Evolutionary conservation across 2,888 invertebrate species (phyloP).

Genomic region (Papilio demoleus): DNA sequence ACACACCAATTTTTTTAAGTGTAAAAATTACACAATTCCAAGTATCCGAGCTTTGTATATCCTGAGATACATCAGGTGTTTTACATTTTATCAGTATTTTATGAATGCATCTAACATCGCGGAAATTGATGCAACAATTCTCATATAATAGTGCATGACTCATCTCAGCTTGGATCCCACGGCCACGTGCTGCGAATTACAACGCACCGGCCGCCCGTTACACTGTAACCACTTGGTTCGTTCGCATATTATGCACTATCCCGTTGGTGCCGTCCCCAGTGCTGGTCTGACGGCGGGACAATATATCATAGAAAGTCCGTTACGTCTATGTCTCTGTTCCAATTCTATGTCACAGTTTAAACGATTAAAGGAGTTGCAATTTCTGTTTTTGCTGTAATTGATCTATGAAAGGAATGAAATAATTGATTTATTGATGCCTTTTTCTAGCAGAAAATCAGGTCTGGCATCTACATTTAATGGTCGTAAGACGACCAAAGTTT

Average conservation of each 20-base stretch:
- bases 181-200: conserved; percentile 44
- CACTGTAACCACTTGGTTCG: conserved; percentile 26
- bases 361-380: conserved; percentile 9
- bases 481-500: too few species aligned
- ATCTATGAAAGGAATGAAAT: neutral
- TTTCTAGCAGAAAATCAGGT: neutral
- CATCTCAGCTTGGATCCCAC: conserved; percentile 39
- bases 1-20: too few species aligned
- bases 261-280: conserved; percentile 25
- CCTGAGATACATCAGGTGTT: conserved; percentile 27
- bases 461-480: too few species aligned
- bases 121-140: conserved; percentile 32
- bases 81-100: conserved; percentile 14
- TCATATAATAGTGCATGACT: conserved; percentile 36
- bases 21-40: conserved; percentile 1
- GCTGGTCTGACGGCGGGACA: conserved; percentile 19
- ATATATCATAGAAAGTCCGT: conserved; percentile 39
- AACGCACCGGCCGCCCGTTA: conserved; percentile 39
- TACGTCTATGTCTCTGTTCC: conserved; percentile 32
- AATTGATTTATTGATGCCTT: neutral
- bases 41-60: conserved; percentile 20
- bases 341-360: conserved; percentile 25
- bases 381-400: conserved; percentile 7
- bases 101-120: conserved; percentile 25
- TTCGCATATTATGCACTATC: conserved; percentile 30